These are phyloP conservation scores for Holacanthus passer DNA, from an alignment of 2,113 vertebrate species.

Conservation along the genomic window DNA sequence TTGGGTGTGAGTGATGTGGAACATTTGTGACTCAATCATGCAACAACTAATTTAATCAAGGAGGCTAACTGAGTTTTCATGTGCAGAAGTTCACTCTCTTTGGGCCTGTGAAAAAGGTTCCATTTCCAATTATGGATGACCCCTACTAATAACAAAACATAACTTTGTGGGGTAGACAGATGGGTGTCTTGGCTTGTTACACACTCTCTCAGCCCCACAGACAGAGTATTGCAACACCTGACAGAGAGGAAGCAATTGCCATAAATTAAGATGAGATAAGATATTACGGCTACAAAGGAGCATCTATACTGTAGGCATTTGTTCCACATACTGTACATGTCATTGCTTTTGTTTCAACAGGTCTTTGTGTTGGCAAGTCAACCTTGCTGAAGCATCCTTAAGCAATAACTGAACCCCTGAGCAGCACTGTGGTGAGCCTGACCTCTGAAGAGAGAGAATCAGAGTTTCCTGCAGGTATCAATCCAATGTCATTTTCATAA, in stretches of 20 bases:
- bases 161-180: slow-evolving; percentile 2
- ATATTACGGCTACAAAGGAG: background rate
- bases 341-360: slow-evolving; percentile 11
- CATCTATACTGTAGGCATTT: background rate
- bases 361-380: background rate
- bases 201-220: background rate
- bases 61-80: slow-evolving; percentile 74
- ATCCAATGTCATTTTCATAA: background rate
- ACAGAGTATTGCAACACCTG: slow-evolving; percentile 49
- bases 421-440: slow-evolving; percentile 1
- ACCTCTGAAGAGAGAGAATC: background rate
- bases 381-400: background rate
- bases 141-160: slow-evolving; percentile 19
- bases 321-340: background rate
- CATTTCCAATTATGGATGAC: slow-evolving; percentile 27
- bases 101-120: slow-evolving; percentile 57
- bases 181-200: background rate
- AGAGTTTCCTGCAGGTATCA: background rate
- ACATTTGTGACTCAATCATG: slow-evolving; percentile 90
- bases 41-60: slow-evolving; percentile 87
- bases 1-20: slow-evolving; percentile 87
- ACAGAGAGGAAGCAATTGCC: background rate
- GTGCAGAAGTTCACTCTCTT: slow-evolving; percentile 45
- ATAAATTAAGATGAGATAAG: no score
- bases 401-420: background rate